Base-by-base conservation (phyloP, 1,140 invertebrate genomes). In the Brachionus manjavacas region DNA sequence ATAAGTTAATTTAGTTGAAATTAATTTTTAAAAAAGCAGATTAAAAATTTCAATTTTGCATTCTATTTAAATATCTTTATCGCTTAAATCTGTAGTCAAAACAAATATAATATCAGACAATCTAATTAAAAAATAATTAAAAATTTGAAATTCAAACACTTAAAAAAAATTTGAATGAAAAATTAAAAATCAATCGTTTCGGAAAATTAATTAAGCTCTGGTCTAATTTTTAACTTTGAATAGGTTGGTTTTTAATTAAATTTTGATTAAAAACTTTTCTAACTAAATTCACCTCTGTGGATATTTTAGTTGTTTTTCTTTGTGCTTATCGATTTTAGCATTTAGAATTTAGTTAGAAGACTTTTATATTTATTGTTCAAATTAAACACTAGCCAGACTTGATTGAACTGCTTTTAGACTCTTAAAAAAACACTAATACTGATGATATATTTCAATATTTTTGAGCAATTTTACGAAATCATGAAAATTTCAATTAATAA, bases 301-400 rank as follows among this genome's bases (percentile, higher is more conserved):
- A 16, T 60, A 60, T 60, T 35, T 60, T 60, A 20, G 9, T 60
- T 60, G 52, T 60, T 60, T 60, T 60, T 55, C 20, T 60, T 60
- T 16, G 52, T 20, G 52, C 52, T 60, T 60, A 60, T 60, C 20
- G 52, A 60, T 60, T 60, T 20, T 60, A 60, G 46, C 46, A 52
- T 52, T 52, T 7, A 35, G 6, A 52, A 16, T 20, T 20, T 60
- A 25, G n/a, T 60, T 60, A 60, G 20, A 68, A 68, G n/a, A 31
- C n/a, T 68, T 39, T 31, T 35, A n/a, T 68, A 68, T 68, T 68
- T 31, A 68, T 68, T 14, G 20, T 31, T 16, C 12, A 8, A n/a
- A 68, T n/a, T 68, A 68, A 20, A 68, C 28, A 68, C 66, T 31
- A 68, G 31, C 66, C 66, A 68, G 66, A 68, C 66, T 60, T 60